These are phyloP conservation scores for Auanema freiburgensis DNA, from an alignment of 2,888 invertebrate genomes.

Conservation along the genomic window DNA sequence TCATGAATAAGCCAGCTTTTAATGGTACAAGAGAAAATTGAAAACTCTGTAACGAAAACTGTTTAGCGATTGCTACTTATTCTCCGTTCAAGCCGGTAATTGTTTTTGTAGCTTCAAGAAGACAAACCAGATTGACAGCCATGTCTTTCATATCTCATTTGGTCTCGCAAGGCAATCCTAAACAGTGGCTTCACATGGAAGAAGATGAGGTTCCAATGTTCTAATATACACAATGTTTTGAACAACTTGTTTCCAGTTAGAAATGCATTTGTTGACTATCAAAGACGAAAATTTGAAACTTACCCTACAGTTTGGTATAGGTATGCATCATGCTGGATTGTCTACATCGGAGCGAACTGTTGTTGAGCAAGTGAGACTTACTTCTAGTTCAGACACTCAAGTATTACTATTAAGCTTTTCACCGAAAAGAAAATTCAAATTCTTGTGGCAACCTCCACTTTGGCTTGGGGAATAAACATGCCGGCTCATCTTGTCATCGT, in stretches of 20 bases:
- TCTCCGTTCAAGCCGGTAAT: slow-evolving; percentile 87
- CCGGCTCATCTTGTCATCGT: slow-evolving; percentile 86
- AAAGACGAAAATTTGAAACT: slow-evolving; percentile 88
- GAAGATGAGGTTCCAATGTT: slow-evolving; percentile 31
- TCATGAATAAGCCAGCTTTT: slow-evolving; percentile 98
- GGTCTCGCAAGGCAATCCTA: slow-evolving; percentile 87
- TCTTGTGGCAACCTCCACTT: slow-evolving; percentile 90
- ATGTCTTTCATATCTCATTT: slow-evolving; percentile 86
- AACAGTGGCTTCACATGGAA: slow-evolving; percentile 41
- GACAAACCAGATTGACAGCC: slow-evolving; percentile 79
- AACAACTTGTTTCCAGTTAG: slow-evolving; percentile 76
- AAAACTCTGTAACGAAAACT: background rate
- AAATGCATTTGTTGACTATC: slow-evolving; percentile 70
- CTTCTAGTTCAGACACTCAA: background rate
- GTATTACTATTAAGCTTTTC: slow-evolving; percentile 38
- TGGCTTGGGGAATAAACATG: slow-evolving; percentile 99
- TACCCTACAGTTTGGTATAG: slow-evolving; percentile 93
- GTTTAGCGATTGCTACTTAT: slow-evolving; percentile 80
- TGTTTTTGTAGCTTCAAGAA: slow-evolving; percentile 91
- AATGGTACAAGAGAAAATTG: slow-evolving; percentile 70
- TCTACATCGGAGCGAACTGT: slow-evolving; percentile 86
- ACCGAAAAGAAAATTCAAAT: slow-evolving; percentile 71
- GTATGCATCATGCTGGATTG: slow-evolving; percentile 96
- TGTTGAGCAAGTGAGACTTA: slow-evolving; percentile 88
- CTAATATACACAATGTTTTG: background rate